Evolutionary conservation across 2,888 invertebrate species (phyloP), one percentile per base, ranked within the genome.

Genomic region (Latrodectus elegans): DNA sequence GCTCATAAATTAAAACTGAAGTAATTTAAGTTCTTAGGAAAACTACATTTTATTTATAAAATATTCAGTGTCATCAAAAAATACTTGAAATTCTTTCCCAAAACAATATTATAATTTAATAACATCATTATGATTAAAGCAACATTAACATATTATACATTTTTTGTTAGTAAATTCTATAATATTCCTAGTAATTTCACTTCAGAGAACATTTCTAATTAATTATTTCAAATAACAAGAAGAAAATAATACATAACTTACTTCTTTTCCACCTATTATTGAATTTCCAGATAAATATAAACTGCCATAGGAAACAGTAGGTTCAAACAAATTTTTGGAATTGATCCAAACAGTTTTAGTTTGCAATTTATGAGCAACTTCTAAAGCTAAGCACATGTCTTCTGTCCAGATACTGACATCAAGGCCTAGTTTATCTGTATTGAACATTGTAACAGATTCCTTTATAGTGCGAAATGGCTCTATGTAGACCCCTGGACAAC

Each of bases 381-480:
- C 94, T 90, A 94, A 91, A 2, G 93, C 93, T 38, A 94, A 90
- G 60, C 93, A 92, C 67, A 93, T 91, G 90, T 93, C 94, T 92
- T 94, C 94, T 3, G 94, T 93, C 94, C 94, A 94, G 51, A 94
- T 92, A 86, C 94, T 94, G 4, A 93, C 93, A 14, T 92, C 93
- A 11, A 93, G 91, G 8, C 93, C 93, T 90, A 93, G 93, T 67
- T 92, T 92, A 15, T 92, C 92, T 91, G 94, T 94, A 91, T 94
- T 94, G 49, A 93, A 93, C 72, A 94, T 91, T 60, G 92, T 91
- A 1, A 94, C 92, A n/a, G 93, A 94, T 91, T 94, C 94, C 90
- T 93, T 93, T 4, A 93, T 92, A 51, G 93, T 94, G 82, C 94
- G 92, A 91, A 94, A 94, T 22, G 94, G 92, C 10, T 93, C 89